phyloP scores from a whole-genome alignment of 1,140 invertebrate genomes.

The Platyura marginata region DNA sequence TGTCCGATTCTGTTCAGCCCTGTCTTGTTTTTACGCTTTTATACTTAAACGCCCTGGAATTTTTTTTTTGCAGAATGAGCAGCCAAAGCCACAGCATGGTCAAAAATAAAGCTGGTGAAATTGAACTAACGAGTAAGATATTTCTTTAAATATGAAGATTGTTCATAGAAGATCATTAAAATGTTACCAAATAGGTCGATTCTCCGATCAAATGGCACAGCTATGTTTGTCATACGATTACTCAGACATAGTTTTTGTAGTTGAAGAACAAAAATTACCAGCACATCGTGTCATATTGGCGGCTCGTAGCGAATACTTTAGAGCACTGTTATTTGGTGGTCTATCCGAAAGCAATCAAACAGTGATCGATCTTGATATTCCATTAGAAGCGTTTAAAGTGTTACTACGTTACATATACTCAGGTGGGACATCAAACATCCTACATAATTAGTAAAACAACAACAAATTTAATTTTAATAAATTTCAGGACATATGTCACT shows the following conservation, averaged over 20 bases:
- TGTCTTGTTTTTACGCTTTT: no score
- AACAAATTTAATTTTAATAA: no score
- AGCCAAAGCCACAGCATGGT: no score
- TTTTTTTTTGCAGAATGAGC: no score
- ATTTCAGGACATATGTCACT: conserved; percentile 66
- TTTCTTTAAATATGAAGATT: no score
- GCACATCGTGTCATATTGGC: conserved; percentile 76
- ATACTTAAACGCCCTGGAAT: no score
- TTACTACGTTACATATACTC: conserved; percentile 93
- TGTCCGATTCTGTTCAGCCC: no score
- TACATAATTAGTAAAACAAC: not conserved
- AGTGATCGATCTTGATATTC: conserved; percentile 73
- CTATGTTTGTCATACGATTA: conserved; percentile 76
- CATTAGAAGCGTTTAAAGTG: conserved; percentile 74
- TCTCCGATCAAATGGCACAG: conserved; percentile 37
- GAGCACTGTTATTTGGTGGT: conserved; percentile 78
- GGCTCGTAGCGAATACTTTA: conserved; percentile 86
- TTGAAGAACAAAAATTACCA: conserved; percentile 65
- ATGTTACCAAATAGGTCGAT: no score
- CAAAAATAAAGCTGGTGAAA: no score
- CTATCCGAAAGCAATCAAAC: conserved; percentile 68
- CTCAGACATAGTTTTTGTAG: conserved; percentile 76
- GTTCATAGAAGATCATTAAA: no score
- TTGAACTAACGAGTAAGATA: no score
- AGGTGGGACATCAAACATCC: no score